Conservation (phyloP, 2,888 invertebrate species). For the Tubulanus polymorphus region DNA sequence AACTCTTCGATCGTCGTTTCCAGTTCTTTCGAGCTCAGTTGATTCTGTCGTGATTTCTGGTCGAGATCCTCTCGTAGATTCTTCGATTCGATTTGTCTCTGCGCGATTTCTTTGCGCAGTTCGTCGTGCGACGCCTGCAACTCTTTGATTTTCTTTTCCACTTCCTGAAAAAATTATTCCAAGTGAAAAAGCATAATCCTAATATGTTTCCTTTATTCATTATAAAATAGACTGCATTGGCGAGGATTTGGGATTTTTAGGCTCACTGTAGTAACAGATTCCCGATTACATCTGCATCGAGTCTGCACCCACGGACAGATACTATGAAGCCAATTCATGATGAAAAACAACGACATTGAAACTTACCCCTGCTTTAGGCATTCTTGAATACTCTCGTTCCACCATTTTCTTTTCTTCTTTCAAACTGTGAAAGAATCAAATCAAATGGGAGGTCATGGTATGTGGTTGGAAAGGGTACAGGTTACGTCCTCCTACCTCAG, state of each 20-base stretch:
- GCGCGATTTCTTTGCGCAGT: constrained; percentile 47
- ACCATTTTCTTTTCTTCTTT: constrained; percentile 49
- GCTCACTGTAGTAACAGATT: no score
- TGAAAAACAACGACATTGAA: no score
- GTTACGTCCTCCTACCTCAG: no score
- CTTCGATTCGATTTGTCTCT: constrained; percentile 44
- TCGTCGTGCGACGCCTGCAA: constrained; percentile 46
- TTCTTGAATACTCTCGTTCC: constrained; percentile 46
- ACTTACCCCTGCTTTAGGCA: constrained; percentile 52
- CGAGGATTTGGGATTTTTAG: no score
- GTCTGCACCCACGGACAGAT: no score
- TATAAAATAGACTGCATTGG: no score
- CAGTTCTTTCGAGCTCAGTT: constrained; percentile 35
- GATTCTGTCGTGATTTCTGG: constrained; percentile 27
- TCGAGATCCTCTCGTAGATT: constrained; percentile 48
- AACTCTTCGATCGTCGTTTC: constrained; percentile 39
- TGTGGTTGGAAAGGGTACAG: no score
- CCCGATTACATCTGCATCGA: no score
- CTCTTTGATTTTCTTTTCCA: constrained; percentile 50
- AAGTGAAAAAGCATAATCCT: neutral
- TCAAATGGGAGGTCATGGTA: no score
- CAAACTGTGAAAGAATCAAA: constrained; percentile 35
- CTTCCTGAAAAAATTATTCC: constrained; percentile 42
- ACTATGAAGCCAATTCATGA: no score
- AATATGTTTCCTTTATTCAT: neutral